These are phyloP conservation scores for Crocodylus rhombifer DNA, from an alignment of 2,797 vertebrate genomes.

Conservation along the genomic window DNA sequence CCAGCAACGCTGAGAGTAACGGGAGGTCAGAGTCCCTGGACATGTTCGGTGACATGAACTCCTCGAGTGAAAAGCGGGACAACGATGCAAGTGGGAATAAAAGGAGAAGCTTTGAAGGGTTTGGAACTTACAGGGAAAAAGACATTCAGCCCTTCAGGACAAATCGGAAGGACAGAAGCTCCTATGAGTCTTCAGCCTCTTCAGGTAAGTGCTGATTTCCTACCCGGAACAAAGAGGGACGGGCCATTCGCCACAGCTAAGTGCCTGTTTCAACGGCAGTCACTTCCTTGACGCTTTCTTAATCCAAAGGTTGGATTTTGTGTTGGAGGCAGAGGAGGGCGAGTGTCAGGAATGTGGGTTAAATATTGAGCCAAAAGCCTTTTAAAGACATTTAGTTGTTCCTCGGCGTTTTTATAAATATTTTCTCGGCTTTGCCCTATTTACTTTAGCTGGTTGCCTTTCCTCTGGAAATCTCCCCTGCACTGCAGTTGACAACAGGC, in stretches of 20 bases:
- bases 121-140: slow-evolving; percentile 92
- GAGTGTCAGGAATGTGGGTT: neutral
- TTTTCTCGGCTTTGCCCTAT: neutral
- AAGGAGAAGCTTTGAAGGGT: slow-evolving; percentile 90
- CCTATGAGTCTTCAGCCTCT: slow-evolving; percentile 85
- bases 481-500: neutral
- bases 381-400: neutral
- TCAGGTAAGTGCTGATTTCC: slow-evolving; percentile 85
- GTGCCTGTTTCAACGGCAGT: neutral
- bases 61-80: slow-evolving; percentile 84
- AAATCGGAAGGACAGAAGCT: slow-evolving; percentile 86
- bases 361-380: neutral
- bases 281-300: neutral
- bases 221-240: neutral
- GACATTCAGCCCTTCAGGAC: slow-evolving; percentile 92
- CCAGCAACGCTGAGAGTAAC: slow-evolving; percentile 77
- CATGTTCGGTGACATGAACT: slow-evolving; percentile 87
- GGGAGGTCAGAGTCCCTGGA: slow-evolving; percentile 84
- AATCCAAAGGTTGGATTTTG: neutral
- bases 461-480: neutral
- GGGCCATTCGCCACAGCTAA: neutral
- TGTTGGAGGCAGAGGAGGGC: neutral
- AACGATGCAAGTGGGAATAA: slow-evolving; percentile 86
- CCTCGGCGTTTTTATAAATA: neutral
- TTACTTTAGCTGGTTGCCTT: neutral